These are phyloP conservation scores for Gambusia holbrooki DNA, from an alignment of 2,113 vertebrate species.

Conservation along the genomic window DNA sequence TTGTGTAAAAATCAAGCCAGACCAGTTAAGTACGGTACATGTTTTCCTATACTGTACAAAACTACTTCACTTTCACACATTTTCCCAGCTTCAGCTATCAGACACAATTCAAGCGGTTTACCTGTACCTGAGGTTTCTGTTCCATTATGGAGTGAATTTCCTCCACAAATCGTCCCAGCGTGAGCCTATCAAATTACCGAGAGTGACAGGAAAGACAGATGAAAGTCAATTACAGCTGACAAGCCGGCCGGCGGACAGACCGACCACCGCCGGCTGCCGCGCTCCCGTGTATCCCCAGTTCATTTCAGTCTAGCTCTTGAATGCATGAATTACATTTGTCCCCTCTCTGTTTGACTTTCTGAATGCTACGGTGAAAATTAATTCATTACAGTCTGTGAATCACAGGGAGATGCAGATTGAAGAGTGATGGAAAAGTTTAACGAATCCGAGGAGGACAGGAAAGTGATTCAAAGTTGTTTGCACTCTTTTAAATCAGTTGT, in stretches of 20 bases:
- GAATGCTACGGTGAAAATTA: conserved; percentile 6
- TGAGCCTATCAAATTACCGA: conserved; percentile 32
- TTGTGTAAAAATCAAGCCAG: no score
- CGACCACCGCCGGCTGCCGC: conserved; percentile 24
- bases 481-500: neutral
- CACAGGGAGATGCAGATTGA: conserved; percentile 7
- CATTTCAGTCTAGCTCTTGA: conserved; percentile 29
- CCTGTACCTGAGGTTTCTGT: conserved; percentile 13
- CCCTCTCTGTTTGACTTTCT: conserved; percentile 12
- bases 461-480: neutral
- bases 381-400: conserved; percentile 8
- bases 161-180: conserved; percentile 14
- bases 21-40: no score
- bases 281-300: conserved; percentile 35
- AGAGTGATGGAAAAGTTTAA: neutral
- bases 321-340: conserved; percentile 26
- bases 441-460: neutral
- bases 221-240: conserved; percentile 53
- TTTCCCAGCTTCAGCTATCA: neutral
- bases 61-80: neutral
- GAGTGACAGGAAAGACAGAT: conserved; percentile 36
- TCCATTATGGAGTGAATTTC: conserved; percentile 2
- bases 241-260: conserved; percentile 37
- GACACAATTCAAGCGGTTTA: neutral
- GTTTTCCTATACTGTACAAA: no score